Evolutionary conservation across 1,140 invertebrate genomes (phyloP), one percentile per base, ranked within the genome.

Genomic region (Drosophila bipectinata): DNA sequence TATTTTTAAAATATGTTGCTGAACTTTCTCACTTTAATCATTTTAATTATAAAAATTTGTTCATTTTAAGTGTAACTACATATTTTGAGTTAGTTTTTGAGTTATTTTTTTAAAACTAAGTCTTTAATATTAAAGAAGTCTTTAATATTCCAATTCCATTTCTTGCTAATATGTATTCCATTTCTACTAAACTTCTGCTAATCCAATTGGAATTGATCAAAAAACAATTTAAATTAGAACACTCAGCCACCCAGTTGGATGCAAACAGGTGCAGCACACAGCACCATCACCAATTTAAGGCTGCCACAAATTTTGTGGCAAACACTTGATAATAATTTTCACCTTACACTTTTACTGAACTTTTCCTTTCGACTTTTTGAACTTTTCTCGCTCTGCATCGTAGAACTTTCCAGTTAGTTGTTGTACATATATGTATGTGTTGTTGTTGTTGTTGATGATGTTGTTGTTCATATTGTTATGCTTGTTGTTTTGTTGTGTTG

Each of bases 351-450:
- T 48, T 69, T 57, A 24, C 63, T 49, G 5, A 68, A 69, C 51
- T 69, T 69, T 57, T 69, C 51, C 44, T 69, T 69, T 69, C 60
- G 41, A 74, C 72, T 75, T 74, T 74, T 64, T 74, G 60, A 74
- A 74, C 72, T 74, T 74, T 74, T 74, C 72, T 74, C 60, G 32
- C 60, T 66, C 60, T 74, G 72, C 73, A 67, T 30, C 4, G 28
- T 54, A 15, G 7, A 67, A 57, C 28, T 52, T 72, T 61, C 30
- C 37, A 37, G 44, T 47, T 24, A 1, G 48, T n/a, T 57, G 54
- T 18, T 60, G 47, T 14, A 62, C n/a, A n/a, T n/a, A n/a, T n/a
- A n/a, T n/a, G n/a, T 63, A 24, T 26, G 34, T 69, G 30, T 34
- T 34, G 24, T 26, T 18, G 48, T 21, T 66, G 15, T 34, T 44